Evolutionary conservation across 2,113 vertebrate genomes (phyloP).

Genomic region (Bettongia penicillata): DNA sequence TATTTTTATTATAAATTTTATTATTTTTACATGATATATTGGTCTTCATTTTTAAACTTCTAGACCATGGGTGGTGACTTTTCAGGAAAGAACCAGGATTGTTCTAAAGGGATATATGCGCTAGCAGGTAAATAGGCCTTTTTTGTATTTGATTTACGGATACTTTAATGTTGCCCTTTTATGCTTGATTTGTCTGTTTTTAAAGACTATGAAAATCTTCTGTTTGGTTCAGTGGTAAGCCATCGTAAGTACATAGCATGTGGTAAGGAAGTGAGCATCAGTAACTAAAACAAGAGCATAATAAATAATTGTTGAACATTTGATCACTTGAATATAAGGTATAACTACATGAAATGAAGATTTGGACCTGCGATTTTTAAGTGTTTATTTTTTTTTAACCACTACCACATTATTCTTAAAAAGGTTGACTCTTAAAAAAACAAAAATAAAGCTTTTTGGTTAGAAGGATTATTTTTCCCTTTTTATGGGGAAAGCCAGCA

Average conservation of each 20-base stretch:
- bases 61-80: constrained; percentile 99
- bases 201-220: not conserved
- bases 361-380: not conserved
- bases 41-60: constrained; percentile 53
- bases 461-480: not conserved
- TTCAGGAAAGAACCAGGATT: constrained; percentile 98
- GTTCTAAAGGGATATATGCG: constrained; percentile 98
- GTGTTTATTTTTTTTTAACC: not conserved
- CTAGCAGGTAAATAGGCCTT: constrained; percentile 88
- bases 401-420: not conserved
- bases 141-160: constrained; percentile 27
- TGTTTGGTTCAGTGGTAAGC: not conserved
- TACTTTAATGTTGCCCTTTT: not conserved
- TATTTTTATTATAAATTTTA: constrained; percentile 42
- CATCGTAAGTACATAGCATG: not conserved
- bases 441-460: not conserved
- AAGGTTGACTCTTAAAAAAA: not conserved
- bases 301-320: not conserved
- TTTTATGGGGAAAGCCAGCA: not conserved
- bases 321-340: not conserved
- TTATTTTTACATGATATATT: constrained; percentile 16
- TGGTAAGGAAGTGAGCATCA: not conserved
- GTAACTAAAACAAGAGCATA: not conserved
- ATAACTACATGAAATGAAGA: not conserved
- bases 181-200: not conserved